Evolutionary conservation across 2,797 vertebrate species (phyloP), one percentile per base, ranked within the genome.

Genomic region (Cyprinodon diabolis): DNA sequence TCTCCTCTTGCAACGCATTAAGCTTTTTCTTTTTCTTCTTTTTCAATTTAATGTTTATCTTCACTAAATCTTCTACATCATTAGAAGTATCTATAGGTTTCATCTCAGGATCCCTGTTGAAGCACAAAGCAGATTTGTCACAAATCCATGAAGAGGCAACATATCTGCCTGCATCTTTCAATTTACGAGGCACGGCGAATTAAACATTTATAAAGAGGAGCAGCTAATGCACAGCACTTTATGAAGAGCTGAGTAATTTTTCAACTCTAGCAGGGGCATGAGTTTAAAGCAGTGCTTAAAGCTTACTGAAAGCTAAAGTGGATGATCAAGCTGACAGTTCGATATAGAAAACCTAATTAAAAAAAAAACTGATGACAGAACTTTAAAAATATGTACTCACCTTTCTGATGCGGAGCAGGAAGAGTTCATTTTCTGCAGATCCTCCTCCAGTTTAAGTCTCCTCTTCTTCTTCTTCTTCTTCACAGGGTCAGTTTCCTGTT

Each of bases 1-100:
- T 93, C 84, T 92, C 88, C 66, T 89, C 83, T 79, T 77, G 79
- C 72, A 69, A 82, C 47, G 90, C 87, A 76, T 92, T 93, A 87
- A 93, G 87, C 75, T 81, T 90, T 74, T 84, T 91, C 87, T 93
- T 94, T 71, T 88, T 92, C 73, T 57, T 70, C 7, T 45, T 25
- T 12, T 14, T 58, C 56, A 82, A 60, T 83, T 91, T 93, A 68
- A 87, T 92, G 89, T 92, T 92, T 21, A 82, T 57, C 25, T 56
- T 62, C 0, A 43, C 73, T 6, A 70, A 52, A 72, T 88, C 84
- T 25, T 30, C 75, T 0, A 66, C 30, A 37, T 89, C 70, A 0
- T 78, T 84, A 60, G 79, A 68, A 47, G 21, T 4, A 3, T 51
- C 68, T 6, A 56, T 14, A 14, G 73, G 66, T 56, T 84, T 85